phyloP scores from a whole-genome alignment of 1,140 invertebrate genomes.

The Arion vulgaris region DNA sequence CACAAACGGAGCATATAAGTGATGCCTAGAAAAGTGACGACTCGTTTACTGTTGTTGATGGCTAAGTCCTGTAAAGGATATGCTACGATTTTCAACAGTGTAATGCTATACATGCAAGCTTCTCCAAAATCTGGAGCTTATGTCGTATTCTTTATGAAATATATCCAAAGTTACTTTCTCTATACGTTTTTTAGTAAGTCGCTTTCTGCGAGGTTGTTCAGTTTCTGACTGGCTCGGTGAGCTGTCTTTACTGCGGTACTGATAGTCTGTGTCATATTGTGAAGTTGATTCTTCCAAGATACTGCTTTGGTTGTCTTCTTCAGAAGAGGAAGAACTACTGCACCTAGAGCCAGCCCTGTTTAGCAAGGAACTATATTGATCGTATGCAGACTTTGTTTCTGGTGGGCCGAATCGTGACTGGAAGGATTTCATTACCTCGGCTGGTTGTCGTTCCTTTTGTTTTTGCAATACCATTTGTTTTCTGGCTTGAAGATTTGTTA shows the following conservation, averaged over 20 bases:
- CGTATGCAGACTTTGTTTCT: not conserved
- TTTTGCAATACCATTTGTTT: constrained; percentile 9
- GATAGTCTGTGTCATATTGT: constrained; percentile 36
- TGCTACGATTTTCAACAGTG: no score
- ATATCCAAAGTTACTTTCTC: constrained; percentile 26
- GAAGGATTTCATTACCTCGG: not conserved
- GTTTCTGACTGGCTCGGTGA: constrained; percentile 24
- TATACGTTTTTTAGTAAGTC: not conserved
- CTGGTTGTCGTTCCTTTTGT: not conserved
- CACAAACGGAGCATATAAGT: no score
- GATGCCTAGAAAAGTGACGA: no score
- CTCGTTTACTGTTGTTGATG: no score
- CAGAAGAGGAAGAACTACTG: not conserved
- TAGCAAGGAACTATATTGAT: not conserved
- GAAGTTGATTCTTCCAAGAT: constrained; percentile 24
- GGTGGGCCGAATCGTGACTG: not conserved
- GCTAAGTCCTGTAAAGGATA: no score
- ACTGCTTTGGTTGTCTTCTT: constrained; percentile 10
- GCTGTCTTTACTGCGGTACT: constrained; percentile 23
- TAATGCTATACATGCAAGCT: not conserved
- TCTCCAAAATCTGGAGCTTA: not conserved
- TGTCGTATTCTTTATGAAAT: constrained; percentile 1
- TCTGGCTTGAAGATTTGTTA: not conserved
- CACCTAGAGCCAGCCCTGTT: not conserved
- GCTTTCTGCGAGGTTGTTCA: not conserved